Evolutionary conservation across 2,888 invertebrate species (phyloP), one percentile per base, ranked within the genome.

Genomic region (Ypsolopha sequella): DNA sequence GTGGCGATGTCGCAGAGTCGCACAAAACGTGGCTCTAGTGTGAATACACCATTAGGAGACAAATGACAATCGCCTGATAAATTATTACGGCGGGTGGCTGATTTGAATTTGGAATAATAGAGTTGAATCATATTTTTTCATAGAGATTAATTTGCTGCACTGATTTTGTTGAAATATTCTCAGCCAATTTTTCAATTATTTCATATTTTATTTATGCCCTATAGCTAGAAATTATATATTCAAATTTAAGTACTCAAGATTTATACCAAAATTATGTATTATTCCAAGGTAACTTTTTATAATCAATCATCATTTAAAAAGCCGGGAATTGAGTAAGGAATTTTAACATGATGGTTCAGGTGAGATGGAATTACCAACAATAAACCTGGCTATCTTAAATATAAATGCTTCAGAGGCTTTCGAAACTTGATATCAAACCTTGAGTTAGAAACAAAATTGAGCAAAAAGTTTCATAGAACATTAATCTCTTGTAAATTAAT

Each of bases 1-100:
- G 80, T 80, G 78, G 78, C 63, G 81, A 81, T 65, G 68, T 79
- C 80, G 75, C 79, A 60, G 67, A 61, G 56, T 57, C 60, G 56
- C 63, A 61, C 66, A 56, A 60, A 24, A 56, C 68, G 36, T 43
- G 48, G 11, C 39, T 36, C 36, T 13, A 62, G 62, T 72, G 76
- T 75, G 72, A 61, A 68, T 66, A 73, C 70, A 60, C 74, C 79
- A 78, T 84, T 81, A 80, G 68, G 14, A 2, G 33, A n/a, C 33
- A 45, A 14, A 36, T 36, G 51, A 51, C 51, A 51, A 44, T 51
- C 6, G 44, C 41, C 51, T 36, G 48, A 24, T 24, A 71, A 72
- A 78, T 76, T 71, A 68, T 62, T 36, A 10, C 9, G 60, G 61
- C 48, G 56, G 59, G 61, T 53, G 63, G 60, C 60, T 59, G 58